Conservation (phyloP, 2,113 vertebrate species). For the Pogonocichla stellata region DNA sequence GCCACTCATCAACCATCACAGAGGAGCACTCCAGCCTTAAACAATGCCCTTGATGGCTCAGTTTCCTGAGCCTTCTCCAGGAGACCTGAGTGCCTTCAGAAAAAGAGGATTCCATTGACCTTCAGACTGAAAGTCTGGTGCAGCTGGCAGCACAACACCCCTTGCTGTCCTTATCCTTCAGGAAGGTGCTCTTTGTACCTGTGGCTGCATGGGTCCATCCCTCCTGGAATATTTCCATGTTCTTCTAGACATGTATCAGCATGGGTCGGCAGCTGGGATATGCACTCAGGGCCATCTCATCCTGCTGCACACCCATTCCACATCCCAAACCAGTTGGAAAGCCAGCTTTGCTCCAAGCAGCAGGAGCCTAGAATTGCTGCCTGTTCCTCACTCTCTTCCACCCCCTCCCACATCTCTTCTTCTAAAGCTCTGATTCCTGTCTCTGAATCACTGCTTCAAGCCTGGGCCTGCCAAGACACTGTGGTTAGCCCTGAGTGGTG, state of each 20-base stretch:
- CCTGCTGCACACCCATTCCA: background rate
- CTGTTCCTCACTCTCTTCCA: background rate
- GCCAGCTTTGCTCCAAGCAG: background rate
- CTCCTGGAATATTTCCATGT: background rate
- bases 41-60: background rate
- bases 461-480: background rate
- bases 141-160: background rate
- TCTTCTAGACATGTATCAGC: accelerated
- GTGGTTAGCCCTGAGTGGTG: background rate
- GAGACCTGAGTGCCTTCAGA: background rate
- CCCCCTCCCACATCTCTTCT: background rate
- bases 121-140: background rate
- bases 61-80: background rate
- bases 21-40: background rate
- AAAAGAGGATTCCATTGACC: background rate
- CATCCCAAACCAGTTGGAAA: background rate
- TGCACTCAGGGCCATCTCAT: accelerated
- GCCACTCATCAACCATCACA: background rate
- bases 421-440: background rate
- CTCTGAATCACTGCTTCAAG: background rate
- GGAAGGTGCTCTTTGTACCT: background rate
- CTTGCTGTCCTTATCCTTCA: background rate
- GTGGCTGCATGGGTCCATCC: background rate
- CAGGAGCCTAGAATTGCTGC: accelerated
- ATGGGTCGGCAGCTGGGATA: background rate